phyloP scores from a whole-genome alignment of 64 coral and sea anemone genomes.

The Orbicella faveolata region DNA sequence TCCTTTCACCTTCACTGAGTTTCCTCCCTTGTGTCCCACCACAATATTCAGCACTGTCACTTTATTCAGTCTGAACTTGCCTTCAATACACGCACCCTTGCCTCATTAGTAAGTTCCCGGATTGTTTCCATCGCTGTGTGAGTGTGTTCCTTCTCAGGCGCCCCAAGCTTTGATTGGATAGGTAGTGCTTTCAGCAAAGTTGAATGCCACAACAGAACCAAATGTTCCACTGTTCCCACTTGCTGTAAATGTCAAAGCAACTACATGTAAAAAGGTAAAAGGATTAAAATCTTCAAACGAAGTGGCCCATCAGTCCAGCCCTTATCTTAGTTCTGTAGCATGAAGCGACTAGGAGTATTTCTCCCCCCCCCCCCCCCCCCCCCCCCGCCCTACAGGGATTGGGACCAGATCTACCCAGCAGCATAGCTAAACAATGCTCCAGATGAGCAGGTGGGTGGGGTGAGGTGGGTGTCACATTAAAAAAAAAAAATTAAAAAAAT shows the following conservation, averaged over 20 bases:
- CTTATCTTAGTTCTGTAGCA: too few relatives aligned
- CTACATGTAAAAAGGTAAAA: background rate
- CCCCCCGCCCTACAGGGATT: too few relatives aligned
- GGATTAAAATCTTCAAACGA: too few relatives aligned
- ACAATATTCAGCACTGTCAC: slow-evolving; percentile 40
- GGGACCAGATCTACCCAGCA: too few relatives aligned
- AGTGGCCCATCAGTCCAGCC: too few relatives aligned
- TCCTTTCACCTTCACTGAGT: slow-evolving; percentile 51
- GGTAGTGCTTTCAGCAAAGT: background rate
- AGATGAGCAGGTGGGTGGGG: too few relatives aligned
- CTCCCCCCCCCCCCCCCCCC: too few relatives aligned
- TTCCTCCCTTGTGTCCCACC: slow-evolving; percentile 37
- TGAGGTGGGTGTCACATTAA: too few relatives aligned
- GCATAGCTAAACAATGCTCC: too few relatives aligned
- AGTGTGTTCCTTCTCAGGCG: slow-evolving; percentile 19
- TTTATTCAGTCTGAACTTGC: background rate
- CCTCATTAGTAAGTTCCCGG: slow-evolving; percentile 35
- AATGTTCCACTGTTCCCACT: background rate
- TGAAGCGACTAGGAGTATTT: too few relatives aligned
- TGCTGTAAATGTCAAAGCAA: background rate
- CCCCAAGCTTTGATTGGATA: slow-evolving; percentile 39
- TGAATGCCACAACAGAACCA: slow-evolving; percentile 25
- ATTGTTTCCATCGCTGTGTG: slow-evolving; percentile 9
- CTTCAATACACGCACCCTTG: background rate
- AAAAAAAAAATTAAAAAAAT: too few relatives aligned